These are phyloP conservation scores for Pholis gunnellus DNA, from an alignment of 2,113 vertebrate genomes.

Conservation along the genomic window DNA sequence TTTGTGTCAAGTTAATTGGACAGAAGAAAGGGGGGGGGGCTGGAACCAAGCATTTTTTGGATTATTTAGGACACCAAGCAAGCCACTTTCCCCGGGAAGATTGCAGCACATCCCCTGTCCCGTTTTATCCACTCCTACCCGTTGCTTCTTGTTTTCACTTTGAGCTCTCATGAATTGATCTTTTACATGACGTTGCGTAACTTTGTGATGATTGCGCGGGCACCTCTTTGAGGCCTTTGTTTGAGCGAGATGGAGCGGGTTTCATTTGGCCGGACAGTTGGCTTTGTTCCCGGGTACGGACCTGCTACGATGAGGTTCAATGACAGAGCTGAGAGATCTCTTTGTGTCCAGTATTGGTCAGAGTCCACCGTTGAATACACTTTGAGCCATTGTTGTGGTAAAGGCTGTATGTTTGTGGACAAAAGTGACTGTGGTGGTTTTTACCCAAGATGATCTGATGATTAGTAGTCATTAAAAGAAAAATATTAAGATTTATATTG, in stretches of 20 bases:
- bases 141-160: slow-evolving; percentile 37
- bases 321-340: slow-evolving; percentile 65
- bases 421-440: neutral
- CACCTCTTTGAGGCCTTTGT: slow-evolving; percentile 78
- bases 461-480: neutral
- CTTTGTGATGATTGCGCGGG: slow-evolving; percentile 64
- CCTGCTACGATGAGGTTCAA: slow-evolving; percentile 66
- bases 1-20: slow-evolving; percentile 74
- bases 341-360: slow-evolving; percentile 60
- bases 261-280: slow-evolving; percentile 76
- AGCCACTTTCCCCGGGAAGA: slow-evolving; percentile 57
- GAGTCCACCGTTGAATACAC: slow-evolving; percentile 46
- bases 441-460: neutral
- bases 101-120: slow-evolving; percentile 64
- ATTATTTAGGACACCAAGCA: slow-evolving; percentile 63
- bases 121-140: slow-evolving; percentile 39
- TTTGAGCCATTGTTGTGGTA: slow-evolving; percentile 39
- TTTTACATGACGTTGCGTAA: slow-evolving; percentile 72
- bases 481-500: neutral
- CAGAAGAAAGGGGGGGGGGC: slow-evolving; percentile 36
- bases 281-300: slow-evolving; percentile 70
- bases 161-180: slow-evolving; percentile 71
- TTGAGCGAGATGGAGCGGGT: slow-evolving; percentile 70
- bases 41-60: slow-evolving; percentile 42
- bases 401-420: slow-evolving; percentile 8